phyloP scores from a whole-genome alignment of 2,888 invertebrate genomes.

The Uloborus plumipes region DNA sequence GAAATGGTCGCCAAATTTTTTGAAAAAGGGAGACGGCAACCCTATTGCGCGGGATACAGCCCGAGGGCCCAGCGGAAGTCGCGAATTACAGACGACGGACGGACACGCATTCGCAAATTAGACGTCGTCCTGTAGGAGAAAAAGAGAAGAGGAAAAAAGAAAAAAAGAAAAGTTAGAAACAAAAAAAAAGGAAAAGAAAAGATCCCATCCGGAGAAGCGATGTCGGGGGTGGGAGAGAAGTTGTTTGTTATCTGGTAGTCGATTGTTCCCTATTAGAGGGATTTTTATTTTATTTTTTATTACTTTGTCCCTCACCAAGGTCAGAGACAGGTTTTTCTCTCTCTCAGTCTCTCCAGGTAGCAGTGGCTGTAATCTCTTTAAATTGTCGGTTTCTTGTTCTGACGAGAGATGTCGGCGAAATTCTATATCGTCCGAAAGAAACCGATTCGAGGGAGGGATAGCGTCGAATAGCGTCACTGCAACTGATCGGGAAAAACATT shows the following conservation, averaged over 20 bases:
- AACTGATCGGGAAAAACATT: too few relatives aligned
- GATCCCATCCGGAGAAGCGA: slow-evolving; percentile 49
- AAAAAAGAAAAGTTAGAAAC: slow-evolving; percentile 25
- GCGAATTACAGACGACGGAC: slow-evolving; percentile 64
- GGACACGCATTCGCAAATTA: slow-evolving; percentile 63
- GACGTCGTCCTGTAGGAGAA: slow-evolving; percentile 48
- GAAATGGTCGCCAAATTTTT: not conserved
- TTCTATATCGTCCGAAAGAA: too few relatives aligned
- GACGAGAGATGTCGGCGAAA: not conserved
- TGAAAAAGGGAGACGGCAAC: slow-evolving; percentile 16
- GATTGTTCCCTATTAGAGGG: slow-evolving; percentile 63
- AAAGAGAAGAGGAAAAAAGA: slow-evolving; percentile 14
- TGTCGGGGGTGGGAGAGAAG: slow-evolving; percentile 62
- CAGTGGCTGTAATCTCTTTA: slow-evolving; percentile 39
- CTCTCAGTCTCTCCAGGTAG: slow-evolving; percentile 18
- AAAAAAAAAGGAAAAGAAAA: slow-evolving; percentile 27
- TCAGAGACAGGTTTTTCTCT: slow-evolving; percentile 57
- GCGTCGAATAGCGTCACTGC: too few relatives aligned
- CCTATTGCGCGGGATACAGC: slow-evolving; percentile 33
- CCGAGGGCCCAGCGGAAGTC: slow-evolving; percentile 62
- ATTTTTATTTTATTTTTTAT: slow-evolving; percentile 30
- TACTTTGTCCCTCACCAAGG: slow-evolving; percentile 59
- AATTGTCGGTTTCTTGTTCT: slow-evolving; percentile 25
- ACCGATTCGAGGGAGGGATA: too few relatives aligned
- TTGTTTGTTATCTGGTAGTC: slow-evolving; percentile 63